Conservation (phyloP, 2,113 vertebrate genomes). For the Upupa epops region DNA sequence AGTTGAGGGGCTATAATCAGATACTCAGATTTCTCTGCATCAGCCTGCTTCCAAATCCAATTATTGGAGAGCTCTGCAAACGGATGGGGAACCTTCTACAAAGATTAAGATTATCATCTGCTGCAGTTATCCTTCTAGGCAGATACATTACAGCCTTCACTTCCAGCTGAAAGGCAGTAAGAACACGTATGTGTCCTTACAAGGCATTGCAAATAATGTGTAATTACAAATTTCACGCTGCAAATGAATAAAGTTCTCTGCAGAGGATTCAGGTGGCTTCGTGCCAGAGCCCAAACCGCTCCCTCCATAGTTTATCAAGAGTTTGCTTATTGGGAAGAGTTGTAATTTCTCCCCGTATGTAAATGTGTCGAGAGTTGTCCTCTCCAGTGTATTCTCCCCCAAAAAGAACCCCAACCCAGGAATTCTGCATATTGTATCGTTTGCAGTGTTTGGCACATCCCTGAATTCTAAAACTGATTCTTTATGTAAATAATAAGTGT, state of each 20-base stretch:
- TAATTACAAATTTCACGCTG: constrained; percentile 6
- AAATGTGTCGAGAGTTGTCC: background rate
- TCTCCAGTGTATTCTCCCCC: background rate
- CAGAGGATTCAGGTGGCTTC: constrained; percentile 27
- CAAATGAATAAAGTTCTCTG: background rate
- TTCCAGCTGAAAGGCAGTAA: background rate
- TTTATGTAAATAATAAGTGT: constrained; percentile 12
- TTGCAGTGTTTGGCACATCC: background rate
- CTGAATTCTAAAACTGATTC: background rate
- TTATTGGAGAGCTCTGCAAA: background rate
- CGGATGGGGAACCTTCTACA: background rate
- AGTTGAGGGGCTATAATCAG: background rate
- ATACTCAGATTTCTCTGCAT: background rate
- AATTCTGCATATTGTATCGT: background rate
- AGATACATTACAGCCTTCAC: background rate
- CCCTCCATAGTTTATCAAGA: background rate
- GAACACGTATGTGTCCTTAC: background rate
- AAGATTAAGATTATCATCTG: background rate
- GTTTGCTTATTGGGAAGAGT: background rate
- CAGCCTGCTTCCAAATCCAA: fast-evolving
- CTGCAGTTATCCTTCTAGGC: background rate
- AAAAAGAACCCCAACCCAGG: too few relatives aligned
- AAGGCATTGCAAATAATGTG: background rate
- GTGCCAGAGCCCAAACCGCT: background rate
- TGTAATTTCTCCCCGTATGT: background rate